These are phyloP conservation scores for Silurus aristotelis DNA, from an alignment of 2,797 vertebrate species.

Conservation along the genomic window DNA sequence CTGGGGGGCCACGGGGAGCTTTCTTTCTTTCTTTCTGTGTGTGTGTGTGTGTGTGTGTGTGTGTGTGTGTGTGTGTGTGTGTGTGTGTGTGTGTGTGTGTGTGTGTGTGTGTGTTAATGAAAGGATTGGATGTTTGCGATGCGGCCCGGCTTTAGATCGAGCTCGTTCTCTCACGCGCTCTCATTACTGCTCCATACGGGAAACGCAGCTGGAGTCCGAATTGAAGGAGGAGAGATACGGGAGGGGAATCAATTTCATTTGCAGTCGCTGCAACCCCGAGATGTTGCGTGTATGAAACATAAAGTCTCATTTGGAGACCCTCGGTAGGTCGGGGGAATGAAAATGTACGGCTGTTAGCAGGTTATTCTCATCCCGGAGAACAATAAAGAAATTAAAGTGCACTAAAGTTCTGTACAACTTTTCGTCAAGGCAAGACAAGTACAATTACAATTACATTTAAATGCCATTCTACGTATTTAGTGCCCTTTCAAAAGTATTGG, in stretches of 20 bases:
- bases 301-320: slow-evolving; percentile 82
- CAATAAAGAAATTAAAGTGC: slow-evolving; percentile 66
- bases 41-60: slow-evolving; percentile 29
- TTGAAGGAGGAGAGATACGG: slow-evolving; percentile 76
- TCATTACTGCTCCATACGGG: slow-evolving; percentile 81
- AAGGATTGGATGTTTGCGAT: slow-evolving; percentile 82
- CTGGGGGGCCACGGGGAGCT: slow-evolving; percentile 63
- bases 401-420: slow-evolving; percentile 46
- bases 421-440: neutral
- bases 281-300: slow-evolving; percentile 81
- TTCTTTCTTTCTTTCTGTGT: too few relatives aligned
- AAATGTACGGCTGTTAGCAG: slow-evolving; percentile 69
- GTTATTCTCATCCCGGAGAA: slow-evolving; percentile 79
- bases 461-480: neutral
- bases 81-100: slow-evolving; percentile 44
- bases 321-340: slow-evolving; percentile 69
- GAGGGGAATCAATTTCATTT: slow-evolving; percentile 85
- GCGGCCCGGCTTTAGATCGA: slow-evolving; percentile 78
- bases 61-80: slow-evolving; percentile 54
- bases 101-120: slow-evolving; percentile 81
- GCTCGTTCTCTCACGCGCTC: slow-evolving; percentile 76
- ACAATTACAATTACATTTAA: neutral
- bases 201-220: slow-evolving; percentile 84
- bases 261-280: slow-evolving; percentile 77
- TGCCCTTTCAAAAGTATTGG: neutral